Base-by-base conservation (phyloP, 2,888 invertebrate species). In the Nomada ruficornis region DNA sequence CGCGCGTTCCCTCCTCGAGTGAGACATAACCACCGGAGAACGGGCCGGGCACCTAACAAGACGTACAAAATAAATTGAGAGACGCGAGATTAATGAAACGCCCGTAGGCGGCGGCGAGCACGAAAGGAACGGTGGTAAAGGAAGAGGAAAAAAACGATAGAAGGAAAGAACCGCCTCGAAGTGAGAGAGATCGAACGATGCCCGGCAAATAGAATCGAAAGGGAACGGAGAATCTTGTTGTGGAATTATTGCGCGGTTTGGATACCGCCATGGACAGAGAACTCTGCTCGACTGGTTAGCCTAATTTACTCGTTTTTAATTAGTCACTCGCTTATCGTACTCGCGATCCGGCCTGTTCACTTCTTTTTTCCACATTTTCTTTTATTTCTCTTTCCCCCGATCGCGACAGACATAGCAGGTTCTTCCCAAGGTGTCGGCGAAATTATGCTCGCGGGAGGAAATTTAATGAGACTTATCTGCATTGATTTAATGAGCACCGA, bases 271-370 rank as follows among this genome's bases (percentile, higher is more conserved):
- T 79, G 83, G 81, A 84, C 80, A 81, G 82, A 82, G 77, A 36
- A 0, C 36, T 50, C 74, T 62, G 77, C 77, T 85, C 87, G 87
- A 88, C 88, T 91, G 92, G 91, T 91, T 91, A 89, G 89, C 87
- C 91, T 93, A 91, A 93, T 93, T 93, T 92, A 92, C 91, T 93
- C 90, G 90, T 86, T 91, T 93, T 93, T 93, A 93, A 93, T 93
- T 92, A 93, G 70, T 44, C 42, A 13, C 60, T 26, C 47, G 42
- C 57, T 70, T 83, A 81, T 77, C 72, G 26, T 15, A 11, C 18
- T 29, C 55, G 29, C 52, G 42, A 82, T 82, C 3, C 47, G 15
- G 3, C 20, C 7, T 15, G 57, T 50, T 60, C 42, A 15, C 3
- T 0, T 52, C 3, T 0, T 44, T 26, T 42, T 55, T 36, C 42